These are phyloP conservation scores for Cydia splendana DNA, from an alignment of 1,140 invertebrate genomes.

Conservation along the genomic window DNA sequence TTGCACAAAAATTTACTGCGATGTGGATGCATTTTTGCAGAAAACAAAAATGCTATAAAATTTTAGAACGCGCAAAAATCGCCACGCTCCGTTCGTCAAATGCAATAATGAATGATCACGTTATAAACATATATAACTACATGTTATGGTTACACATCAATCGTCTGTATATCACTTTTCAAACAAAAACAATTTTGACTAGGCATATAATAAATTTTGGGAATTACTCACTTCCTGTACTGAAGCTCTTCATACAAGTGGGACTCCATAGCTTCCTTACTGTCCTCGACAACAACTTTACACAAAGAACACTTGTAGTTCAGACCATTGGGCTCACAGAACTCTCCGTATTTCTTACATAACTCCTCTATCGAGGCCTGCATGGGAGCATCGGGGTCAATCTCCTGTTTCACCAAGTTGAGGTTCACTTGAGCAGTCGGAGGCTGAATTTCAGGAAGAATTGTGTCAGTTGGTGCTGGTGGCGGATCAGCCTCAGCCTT, in stretches of 20 bases:
- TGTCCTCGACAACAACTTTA: slow-evolving; percentile 55
- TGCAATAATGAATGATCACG: too few relatives aligned
- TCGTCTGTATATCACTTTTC: too few relatives aligned
- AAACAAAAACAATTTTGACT: too few relatives aligned
- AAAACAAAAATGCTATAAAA: too few relatives aligned
- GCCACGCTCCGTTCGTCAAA: too few relatives aligned
- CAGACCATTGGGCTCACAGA: slow-evolving; percentile 66
- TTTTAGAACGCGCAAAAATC: too few relatives aligned
- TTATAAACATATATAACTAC: too few relatives aligned
- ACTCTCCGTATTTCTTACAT: slow-evolving; percentile 56
- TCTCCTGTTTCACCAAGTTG: slow-evolving; percentile 63
- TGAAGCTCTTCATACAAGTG: slow-evolving; percentile 73
- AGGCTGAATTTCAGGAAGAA: background rate
- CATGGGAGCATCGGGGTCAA: slow-evolving; percentile 32
- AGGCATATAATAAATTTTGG: background rate
- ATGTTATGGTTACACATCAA: too few relatives aligned
- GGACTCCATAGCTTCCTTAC: slow-evolving; percentile 59
- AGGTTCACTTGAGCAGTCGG: slow-evolving; percentile 42
- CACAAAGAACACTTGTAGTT: slow-evolving; percentile 67
- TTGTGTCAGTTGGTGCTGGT: background rate
- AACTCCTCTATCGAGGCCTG: slow-evolving; percentile 43
- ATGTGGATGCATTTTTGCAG: too few relatives aligned
- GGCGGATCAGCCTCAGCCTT: slow-evolving; percentile 48
- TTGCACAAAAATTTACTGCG: too few relatives aligned
- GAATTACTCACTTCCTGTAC: slow-evolving; percentile 66